phyloP scores from a whole-genome alignment of 2,113 vertebrate species.

The Corydoras sp. region DNA sequence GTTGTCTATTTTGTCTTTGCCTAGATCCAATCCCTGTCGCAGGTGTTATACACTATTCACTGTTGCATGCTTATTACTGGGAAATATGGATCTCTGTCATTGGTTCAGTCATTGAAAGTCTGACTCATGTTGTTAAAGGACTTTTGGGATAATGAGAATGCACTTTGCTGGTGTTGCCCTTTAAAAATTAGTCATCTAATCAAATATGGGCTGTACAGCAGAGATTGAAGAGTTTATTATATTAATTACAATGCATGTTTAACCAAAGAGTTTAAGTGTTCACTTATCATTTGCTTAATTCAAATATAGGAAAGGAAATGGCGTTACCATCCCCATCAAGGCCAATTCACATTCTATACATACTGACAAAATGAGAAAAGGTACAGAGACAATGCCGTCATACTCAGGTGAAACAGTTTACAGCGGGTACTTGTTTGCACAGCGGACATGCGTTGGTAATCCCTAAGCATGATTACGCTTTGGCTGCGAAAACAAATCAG shows the following conservation, averaged over 20 bases:
- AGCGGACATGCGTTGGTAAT: constrained; percentile 43
- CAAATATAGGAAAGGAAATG: neutral
- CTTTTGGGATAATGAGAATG: neutral
- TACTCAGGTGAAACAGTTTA: constrained; percentile 13
- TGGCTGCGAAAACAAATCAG: constrained; percentile 53
- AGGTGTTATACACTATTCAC: neutral
- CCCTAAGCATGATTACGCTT: constrained; percentile 50
- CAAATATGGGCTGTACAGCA: too few relatives aligned
- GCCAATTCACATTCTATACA: neutral
- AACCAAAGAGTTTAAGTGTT: neutral
- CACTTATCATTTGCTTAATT: neutral
- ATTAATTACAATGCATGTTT: too few relatives aligned
- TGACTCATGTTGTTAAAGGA: neutral
- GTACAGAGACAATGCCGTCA: neutral
- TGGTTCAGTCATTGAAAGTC: neutral
- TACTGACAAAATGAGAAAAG: constrained; percentile 1
- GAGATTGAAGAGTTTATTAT: too few relatives aligned
- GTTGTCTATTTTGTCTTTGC: too few relatives aligned
- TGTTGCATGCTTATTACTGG: neutral
- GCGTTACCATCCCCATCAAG: neutral
- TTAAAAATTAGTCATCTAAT: too few relatives aligned
- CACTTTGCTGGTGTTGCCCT: neutral
- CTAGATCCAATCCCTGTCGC: neutral
- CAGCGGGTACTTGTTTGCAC: constrained; percentile 21
- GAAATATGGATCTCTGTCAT: neutral